These are phyloP conservation scores for Oenanthe oenanthe DNA, from an alignment of 2,113 vertebrate genomes.

Conservation along the genomic window DNA sequence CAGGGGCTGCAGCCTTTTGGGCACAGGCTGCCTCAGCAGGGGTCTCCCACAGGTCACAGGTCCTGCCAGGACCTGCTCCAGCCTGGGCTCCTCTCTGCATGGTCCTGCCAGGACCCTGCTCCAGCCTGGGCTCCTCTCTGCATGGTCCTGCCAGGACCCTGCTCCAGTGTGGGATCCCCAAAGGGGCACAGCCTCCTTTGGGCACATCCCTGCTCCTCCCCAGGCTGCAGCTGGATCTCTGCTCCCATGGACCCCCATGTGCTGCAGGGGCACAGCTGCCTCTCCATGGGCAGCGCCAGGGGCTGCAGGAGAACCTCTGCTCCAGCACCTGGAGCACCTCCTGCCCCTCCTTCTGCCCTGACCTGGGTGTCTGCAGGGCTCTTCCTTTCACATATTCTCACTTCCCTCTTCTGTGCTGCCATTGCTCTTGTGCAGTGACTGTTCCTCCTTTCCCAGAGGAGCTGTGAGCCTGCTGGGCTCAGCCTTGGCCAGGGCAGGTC, in stretches of 20 bases:
- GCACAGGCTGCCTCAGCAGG: too few species aligned
- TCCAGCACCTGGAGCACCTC: neutral
- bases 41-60: neutral
- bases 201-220: neutral
- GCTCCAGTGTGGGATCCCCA: too few species aligned
- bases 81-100: neutral
- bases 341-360: neutral
- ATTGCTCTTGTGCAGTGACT: neutral
- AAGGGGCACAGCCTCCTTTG: too few species aligned
- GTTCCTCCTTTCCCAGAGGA: neutral
- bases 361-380: neutral
- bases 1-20: neutral
- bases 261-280: too few species aligned
- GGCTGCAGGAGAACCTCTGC: neutral
- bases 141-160: too few species aligned
- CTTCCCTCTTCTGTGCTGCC: neutral
- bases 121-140: too few species aligned
- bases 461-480: neutral
- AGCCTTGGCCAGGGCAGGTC: neutral
- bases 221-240: neutral
- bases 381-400: neutral
- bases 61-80: neutral
- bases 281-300: neutral
- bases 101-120: too few species aligned
- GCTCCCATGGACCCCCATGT: neutral